Conservation (phyloP, 1,140 invertebrate genomes). For the Pseudachorutes palmiensis region DNA sequence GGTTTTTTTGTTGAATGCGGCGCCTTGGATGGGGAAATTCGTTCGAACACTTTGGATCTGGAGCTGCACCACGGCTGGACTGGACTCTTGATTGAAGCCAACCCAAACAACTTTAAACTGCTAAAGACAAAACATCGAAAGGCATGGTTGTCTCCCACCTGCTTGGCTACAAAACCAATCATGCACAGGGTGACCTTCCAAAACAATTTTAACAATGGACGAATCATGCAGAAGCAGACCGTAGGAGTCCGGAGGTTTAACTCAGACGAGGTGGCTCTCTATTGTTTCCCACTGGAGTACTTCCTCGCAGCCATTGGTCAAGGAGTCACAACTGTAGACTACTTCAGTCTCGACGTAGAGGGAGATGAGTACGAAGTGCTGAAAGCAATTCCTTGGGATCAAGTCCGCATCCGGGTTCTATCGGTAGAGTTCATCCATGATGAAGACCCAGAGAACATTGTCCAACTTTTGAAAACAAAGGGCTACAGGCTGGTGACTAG, state of each 20-base stretch:
- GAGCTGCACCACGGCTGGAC: conserved; percentile 32
- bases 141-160: background rate
- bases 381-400: conserved; percentile 48
- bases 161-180: background rate
- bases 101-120: background rate
- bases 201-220: background rate
- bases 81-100: background rate
- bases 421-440: conserved; percentile 44
- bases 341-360: conserved; percentile 49
- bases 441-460: conserved; percentile 34
- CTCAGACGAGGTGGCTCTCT: background rate
- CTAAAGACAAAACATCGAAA: background rate
- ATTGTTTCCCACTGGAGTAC: background rate
- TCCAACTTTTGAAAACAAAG: conserved; percentile 40
- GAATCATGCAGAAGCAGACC: background rate
- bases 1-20: conserved; percentile 41
- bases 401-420: conserved; percentile 16
- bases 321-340: conserved; percentile 43
- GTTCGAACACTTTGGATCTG: conserved; percentile 34
- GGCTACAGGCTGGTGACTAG: conserved; percentile 42
- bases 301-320: background rate
- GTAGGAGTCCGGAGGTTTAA: background rate
- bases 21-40: conserved; percentile 39
- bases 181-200: background rate
- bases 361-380: conserved; percentile 49